Evolutionary conservation across 2,797 vertebrate species (phyloP).

Genomic region (Botia kubotai): DNA sequence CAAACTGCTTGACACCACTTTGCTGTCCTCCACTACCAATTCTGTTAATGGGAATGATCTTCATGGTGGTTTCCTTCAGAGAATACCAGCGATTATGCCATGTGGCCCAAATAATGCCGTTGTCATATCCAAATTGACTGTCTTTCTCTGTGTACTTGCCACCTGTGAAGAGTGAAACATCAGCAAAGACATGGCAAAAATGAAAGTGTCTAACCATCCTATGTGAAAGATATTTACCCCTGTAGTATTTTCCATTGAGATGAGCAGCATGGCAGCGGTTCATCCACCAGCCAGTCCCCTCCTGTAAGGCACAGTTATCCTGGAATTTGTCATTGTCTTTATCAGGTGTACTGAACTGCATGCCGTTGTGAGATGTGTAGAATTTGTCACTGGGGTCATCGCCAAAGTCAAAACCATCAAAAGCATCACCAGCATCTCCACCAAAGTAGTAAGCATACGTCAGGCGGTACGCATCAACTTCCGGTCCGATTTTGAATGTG

Average conservation of each 20-base stretch:
- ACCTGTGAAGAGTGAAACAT: slow-evolving; percentile 72
- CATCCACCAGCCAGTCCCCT: slow-evolving; percentile 99
- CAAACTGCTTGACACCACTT: slow-evolving; percentile 75
- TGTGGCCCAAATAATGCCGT: slow-evolving; percentile 94
- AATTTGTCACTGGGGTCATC: slow-evolving; percentile 89
- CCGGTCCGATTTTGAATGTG: slow-evolving; percentile 83
- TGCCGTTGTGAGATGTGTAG: slow-evolving; percentile 90
- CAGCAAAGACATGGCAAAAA: background rate
- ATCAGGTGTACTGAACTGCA: slow-evolving; percentile 91
- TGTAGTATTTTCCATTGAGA: slow-evolving; percentile 93
- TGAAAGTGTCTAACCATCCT: no score
- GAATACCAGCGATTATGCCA: slow-evolving; percentile 94
- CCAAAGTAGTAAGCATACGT: slow-evolving; percentile 84
- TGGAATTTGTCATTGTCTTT: slow-evolving; percentile 90
- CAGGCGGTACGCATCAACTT: slow-evolving; percentile 88
- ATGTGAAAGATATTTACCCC: slow-evolving; percentile 73
- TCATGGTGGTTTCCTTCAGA: slow-evolving; percentile 93
- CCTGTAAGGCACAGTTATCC: slow-evolving; percentile 89
- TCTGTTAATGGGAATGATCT: slow-evolving; percentile 88
- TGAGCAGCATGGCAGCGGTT: slow-evolving; percentile 94
- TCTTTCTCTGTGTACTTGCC: slow-evolving; percentile 85
- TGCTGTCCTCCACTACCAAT: slow-evolving; percentile 78
- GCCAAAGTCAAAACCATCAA: slow-evolving; percentile 88
- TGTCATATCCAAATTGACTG: slow-evolving; percentile 81
- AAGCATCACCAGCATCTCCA: slow-evolving; percentile 92